Base-by-base conservation (phyloP, 1,140 invertebrate species). In the Argopecten irradians region DNA sequence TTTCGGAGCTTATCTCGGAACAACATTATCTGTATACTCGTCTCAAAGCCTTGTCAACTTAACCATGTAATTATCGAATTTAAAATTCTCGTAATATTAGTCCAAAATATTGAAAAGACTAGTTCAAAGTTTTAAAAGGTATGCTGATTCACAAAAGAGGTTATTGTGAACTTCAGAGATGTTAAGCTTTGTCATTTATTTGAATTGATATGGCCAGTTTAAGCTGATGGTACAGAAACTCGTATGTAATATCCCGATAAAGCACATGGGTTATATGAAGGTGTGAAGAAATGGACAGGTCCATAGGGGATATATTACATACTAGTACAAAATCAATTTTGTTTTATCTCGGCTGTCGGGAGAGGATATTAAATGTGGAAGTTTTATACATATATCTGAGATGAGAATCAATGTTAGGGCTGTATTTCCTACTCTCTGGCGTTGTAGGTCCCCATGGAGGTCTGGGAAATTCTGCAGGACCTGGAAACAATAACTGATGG, bases 241-340 rank as follows among this genome's bases (percentile, higher is more conserved):
- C 8, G 22, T 28, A 11, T 11, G 1, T 71, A 28, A 71, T n/a
- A n/a, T 71, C 55, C 22, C 28, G 55, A 71, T 71, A 71, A 71
- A 71, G 55, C 55, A 71, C 55, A 71, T 71, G 55, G 22, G 55
- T n/a, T 71, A n/a, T 71, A 71, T 5, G 55, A 71, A 71, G 55
- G 55, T 71, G 55, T 71, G 55, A 71, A 71, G 55, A n/a, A 71
- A 71, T 71, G 55, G 55, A 71, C 55, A 71, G 2, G 55, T 28
- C 55, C 55, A 71, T 71, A 71, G 55, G 55, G 55, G 22, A 71
- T 71, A n/a, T n/a, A 71, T 71, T 71, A 71, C 55, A 71, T 28
- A 71, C 55, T 22, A 71, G 55, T n/a, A 71, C 55, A 71, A 71
- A 71, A 71, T 71, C 55, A 71, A 71, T 71, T 71, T 71, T 71